Evolutionary conservation across 1,140 invertebrate species (phyloP).

Genomic region (Frieseomelitta varia): DNA sequence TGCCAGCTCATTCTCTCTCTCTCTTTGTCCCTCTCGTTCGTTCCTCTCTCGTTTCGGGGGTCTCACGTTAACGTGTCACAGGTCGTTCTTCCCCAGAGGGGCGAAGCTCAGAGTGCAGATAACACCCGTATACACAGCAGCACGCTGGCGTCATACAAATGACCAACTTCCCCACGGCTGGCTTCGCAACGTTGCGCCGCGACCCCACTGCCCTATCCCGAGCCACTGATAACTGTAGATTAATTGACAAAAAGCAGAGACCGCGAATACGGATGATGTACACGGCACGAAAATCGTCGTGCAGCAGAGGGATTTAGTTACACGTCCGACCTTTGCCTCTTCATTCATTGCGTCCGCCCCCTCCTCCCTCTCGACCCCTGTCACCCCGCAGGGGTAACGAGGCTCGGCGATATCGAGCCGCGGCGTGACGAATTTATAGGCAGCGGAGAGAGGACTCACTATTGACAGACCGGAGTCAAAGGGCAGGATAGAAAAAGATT

Average conservation of each 20-base stretch:
- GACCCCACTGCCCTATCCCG: background rate
- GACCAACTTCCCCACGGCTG: conserved; percentile 53
- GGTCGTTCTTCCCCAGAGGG: conserved; percentile 16
- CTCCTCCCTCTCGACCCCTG: background rate
- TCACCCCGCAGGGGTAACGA: background rate
- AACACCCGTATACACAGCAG: conserved; percentile 64
- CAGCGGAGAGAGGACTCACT: background rate
- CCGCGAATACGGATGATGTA: conserved; percentile 56
- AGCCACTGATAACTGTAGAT: conserved; percentile 63
- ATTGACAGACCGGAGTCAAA: background rate
- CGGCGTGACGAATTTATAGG: conserved; percentile 27
- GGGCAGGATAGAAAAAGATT: background rate
- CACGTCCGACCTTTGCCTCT: conserved; percentile 26
- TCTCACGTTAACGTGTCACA: conserved; percentile 29
- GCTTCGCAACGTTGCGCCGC: conserved; percentile 16
- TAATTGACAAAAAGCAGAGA: conserved; percentile 67
- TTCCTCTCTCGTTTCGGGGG: background rate
- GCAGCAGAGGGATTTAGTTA: conserved; percentile 9
- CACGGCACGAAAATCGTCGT: conserved; percentile 47
- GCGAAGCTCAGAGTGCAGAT: conserved; percentile 53
- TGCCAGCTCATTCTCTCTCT: background rate
- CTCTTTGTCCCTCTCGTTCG: background rate
- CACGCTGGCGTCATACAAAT: conserved; percentile 66
- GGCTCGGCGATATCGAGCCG: background rate
- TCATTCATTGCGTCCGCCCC: background rate